Percentiles rank a stretch among this genome's conserved stretches.
Evolutionary conservation across 2,888 invertebrate species (phyloP).

Genomic region (Watsonalla binaria): DNA sequence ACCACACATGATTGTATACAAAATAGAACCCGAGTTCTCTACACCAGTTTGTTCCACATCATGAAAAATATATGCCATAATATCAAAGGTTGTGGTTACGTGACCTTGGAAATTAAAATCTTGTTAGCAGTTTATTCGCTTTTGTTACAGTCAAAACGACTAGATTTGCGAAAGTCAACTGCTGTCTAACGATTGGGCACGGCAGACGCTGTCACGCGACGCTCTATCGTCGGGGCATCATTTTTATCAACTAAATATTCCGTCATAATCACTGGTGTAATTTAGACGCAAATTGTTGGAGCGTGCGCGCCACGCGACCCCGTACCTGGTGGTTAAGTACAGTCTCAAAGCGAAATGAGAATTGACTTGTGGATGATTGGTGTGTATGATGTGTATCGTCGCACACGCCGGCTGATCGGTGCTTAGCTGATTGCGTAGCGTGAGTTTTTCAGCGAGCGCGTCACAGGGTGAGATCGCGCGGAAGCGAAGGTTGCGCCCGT

Average conservation of each 20-base stretch:
- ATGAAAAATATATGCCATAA: background rate
- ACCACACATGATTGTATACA: background rate
- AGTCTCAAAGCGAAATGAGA: conserved; percentile 15
- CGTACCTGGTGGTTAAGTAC: background rate
- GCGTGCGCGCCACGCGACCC: conserved; percentile 10
- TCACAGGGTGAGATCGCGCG: conserved; percentile 67
- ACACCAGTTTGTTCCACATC: background rate
- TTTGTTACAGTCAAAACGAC: conserved; percentile 44
- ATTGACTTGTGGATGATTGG: conserved; percentile 20
- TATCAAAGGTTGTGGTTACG: conserved; percentile 11
- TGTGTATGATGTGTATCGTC: conserved; percentile 23
- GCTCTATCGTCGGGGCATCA: conserved; percentile 22
- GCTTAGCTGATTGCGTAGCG: conserved; percentile 45
- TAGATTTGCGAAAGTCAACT: conserved; percentile 62
- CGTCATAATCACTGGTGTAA: conserved; percentile 22
- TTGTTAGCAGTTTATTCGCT: conserved; percentile 50
- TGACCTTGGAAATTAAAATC: conserved; percentile 46
- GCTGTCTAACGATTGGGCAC: conserved; percentile 65
- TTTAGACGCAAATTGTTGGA: conserved; percentile 15
- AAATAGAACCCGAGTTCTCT: background rate
- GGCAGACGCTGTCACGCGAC: conserved; percentile 61
- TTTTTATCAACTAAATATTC: conserved; percentile 21
- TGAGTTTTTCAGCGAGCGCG: conserved; percentile 36
- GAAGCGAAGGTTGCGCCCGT: conserved; percentile 75
- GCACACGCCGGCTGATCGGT: conserved; percentile 26